Percentiles rank a stretch among this genome's conserved stretches.
Evolutionary conservation across 1,140 invertebrate genomes (phyloP).

Genomic region (Capitella teleta): DNA sequence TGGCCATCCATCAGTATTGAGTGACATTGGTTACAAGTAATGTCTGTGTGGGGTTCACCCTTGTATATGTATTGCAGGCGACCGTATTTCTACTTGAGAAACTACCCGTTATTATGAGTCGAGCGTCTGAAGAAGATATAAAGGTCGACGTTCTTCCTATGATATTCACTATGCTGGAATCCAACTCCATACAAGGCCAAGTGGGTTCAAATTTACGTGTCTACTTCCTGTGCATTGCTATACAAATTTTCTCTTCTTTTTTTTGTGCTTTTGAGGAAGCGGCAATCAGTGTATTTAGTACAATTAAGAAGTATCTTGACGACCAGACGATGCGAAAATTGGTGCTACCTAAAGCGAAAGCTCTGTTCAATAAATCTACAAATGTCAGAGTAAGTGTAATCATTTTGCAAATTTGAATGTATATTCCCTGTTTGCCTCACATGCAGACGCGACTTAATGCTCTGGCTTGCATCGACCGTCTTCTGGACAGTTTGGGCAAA

Average conservation of each 20-base stretch:
- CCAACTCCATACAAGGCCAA: conserved; percentile 82
- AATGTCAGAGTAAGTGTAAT: conserved; percentile 38
- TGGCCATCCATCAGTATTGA: too few relatives aligned
- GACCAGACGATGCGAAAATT: conserved; percentile 68
- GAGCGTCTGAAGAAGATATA: conserved; percentile 70
- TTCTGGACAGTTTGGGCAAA: conserved; percentile 61
- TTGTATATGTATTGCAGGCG: conserved; percentile 50
- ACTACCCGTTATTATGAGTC: conserved; percentile 77
- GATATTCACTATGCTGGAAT: conserved; percentile 79
- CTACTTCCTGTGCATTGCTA: background rate
- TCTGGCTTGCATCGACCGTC: conserved; percentile 34
- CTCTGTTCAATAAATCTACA: conserved; percentile 75
- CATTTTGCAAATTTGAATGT: too few relatives aligned
- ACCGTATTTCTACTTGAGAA: conserved; percentile 84
- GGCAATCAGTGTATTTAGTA: conserved; percentile 73
- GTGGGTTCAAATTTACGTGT: conserved; percentile 43
- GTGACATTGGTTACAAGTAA: too few relatives aligned
- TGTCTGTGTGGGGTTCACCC: too few relatives aligned
- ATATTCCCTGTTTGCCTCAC: background rate
- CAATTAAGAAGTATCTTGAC: conserved; percentile 72
- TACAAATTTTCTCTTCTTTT: background rate
- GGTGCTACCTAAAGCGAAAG: conserved; percentile 75
- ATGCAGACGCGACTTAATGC: conserved; percentile 35
- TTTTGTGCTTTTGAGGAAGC: conserved; percentile 26
- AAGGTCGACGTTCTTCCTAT: conserved; percentile 70